Conservation (phyloP, 2,113 vertebrate species). For the Syngnathoides biaculeatus region DNA sequence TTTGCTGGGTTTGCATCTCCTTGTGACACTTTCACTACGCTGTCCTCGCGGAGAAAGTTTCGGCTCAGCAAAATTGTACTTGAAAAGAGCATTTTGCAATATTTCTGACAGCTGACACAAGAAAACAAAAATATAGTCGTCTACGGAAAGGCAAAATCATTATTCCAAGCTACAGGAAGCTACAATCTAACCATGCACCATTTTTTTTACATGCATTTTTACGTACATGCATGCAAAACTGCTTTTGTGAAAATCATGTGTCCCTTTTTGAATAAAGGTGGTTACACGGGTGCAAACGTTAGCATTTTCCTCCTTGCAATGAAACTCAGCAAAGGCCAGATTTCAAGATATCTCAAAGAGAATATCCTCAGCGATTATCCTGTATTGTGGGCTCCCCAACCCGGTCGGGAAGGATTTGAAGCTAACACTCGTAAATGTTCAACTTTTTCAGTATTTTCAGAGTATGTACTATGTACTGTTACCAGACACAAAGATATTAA, state of each 20-base stretch:
- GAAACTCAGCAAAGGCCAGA: background rate
- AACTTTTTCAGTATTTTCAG: no score
- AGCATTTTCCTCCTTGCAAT: background rate
- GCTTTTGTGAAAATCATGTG: no score
- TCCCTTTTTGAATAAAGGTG: no score
- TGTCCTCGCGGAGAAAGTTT: constrained; percentile 10
- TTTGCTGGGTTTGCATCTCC: constrained; percentile 21
- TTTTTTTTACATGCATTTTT: no score
- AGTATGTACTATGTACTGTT: background rate
- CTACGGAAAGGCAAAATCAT: constrained; percentile 11
- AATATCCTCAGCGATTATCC: no score
- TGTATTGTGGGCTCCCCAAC: background rate
- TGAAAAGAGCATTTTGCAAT: constrained; percentile 15
- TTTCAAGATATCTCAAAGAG: background rate
- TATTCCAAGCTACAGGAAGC: background rate
- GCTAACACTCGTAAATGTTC: background rate
- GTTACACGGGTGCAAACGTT: background rate
- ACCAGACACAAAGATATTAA: background rate
- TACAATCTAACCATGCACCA: no score
- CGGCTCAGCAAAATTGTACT: constrained; percentile 13
- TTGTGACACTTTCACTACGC: constrained; percentile 8
- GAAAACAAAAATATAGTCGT: constrained; percentile 5
- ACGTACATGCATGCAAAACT: no score
- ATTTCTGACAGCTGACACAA: constrained; percentile 13
- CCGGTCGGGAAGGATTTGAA: background rate